Evolutionary conservation across 1,140 invertebrate genomes (phyloP).

Genomic region (Saccostrea echinata): DNA sequence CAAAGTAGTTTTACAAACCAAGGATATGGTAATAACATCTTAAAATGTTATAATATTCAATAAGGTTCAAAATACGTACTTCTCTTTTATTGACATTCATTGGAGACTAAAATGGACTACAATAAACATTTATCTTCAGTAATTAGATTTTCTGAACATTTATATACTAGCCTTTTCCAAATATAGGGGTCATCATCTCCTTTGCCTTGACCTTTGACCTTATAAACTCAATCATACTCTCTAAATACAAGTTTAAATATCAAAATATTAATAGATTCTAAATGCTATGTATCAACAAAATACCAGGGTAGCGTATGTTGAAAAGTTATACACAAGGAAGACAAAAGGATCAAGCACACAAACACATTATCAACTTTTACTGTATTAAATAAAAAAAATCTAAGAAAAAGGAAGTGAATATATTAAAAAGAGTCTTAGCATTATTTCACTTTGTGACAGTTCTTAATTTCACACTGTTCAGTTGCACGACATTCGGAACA

Average conservation of each 20-base stretch:
- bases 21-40: too few species aligned
- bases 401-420: background rate
- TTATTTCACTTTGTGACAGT: background rate
- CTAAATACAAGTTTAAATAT: background rate
- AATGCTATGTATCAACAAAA: background rate
- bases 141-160: too few species aligned
- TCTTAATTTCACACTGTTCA: background rate
- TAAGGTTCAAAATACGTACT: too few species aligned
- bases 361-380: background rate
- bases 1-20: too few species aligned
- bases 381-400: background rate
- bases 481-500: background rate
- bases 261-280: background rate
- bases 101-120: too few species aligned
- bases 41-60: too few species aligned
- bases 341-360: background rate
- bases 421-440: background rate
- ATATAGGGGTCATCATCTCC: too few species aligned
- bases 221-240: background rate
- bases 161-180: too few species aligned
- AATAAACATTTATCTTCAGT: too few species aligned
- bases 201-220: constrained; percentile 6
- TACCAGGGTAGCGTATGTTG: background rate
- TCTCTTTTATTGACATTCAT: too few species aligned
- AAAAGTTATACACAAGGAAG: background rate